Conservation (phyloP, 2,113 vertebrate genomes). For the Struthio camelus region DNA sequence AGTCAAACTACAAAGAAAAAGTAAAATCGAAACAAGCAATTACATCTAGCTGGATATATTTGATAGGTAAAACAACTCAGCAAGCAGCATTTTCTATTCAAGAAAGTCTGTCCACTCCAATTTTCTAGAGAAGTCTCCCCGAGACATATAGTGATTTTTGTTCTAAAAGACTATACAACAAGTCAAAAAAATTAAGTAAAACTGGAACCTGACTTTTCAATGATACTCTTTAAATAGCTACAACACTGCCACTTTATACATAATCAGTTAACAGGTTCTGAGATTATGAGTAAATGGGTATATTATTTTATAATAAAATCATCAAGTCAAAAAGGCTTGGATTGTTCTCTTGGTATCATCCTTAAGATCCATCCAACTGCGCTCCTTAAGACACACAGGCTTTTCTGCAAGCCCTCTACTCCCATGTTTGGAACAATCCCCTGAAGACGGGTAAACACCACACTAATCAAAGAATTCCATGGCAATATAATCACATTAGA, state of each 20-base stretch:
- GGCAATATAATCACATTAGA: background rate
- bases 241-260: background rate
- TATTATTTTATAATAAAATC: background rate
- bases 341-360: background rate
- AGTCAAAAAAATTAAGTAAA: background rate
- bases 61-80: background rate
- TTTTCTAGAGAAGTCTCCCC: background rate
- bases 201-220: background rate
- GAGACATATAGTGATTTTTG: background rate
- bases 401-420: background rate
- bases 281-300: background rate
- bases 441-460: background rate
- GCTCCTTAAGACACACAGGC: background rate
- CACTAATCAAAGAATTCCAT: background rate
- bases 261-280: background rate
- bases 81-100: background rate
- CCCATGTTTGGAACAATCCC: background rate
- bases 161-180: background rate
- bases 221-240: background rate
- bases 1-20: slow-evolving; percentile 84
- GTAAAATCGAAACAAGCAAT: background rate
- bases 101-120: background rate
- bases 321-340: background rate
- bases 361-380: background rate
- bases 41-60: background rate